phyloP scores from a whole-genome alignment of 2,797 vertebrate species.

The Myotis vivesi region DNA sequence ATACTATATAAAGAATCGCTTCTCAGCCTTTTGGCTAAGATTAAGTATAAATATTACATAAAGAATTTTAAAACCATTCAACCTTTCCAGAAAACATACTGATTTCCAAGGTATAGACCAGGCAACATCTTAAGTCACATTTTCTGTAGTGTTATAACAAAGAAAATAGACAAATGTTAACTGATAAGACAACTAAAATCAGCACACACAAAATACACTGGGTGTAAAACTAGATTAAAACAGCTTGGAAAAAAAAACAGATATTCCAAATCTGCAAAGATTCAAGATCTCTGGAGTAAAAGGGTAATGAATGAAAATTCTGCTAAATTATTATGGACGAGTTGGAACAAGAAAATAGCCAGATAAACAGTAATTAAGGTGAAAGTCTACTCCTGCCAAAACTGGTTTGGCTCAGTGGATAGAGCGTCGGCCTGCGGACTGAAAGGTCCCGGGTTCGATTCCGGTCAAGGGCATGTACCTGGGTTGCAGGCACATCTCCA shows the following conservation, averaged over 20 bases:
- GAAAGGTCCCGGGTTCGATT: too few relatives aligned
- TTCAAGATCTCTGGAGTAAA: neutral
- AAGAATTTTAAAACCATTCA: neutral
- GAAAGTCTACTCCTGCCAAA: neutral
- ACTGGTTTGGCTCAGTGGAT: too few relatives aligned
- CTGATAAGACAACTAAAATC: neutral
- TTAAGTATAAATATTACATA: neutral
- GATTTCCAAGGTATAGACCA: neutral
- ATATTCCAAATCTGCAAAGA: neutral
- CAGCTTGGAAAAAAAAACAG: neutral
- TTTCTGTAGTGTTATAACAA: neutral
- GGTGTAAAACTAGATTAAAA: constrained; percentile 7
- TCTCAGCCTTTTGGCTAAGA: neutral
- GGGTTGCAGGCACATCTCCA: too few relatives aligned
- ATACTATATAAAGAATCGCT: neutral
- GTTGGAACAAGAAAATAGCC: neutral
- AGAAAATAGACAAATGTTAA: neutral
- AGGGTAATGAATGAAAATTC: neutral
- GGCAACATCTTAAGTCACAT: neutral
- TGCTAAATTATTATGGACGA: neutral
- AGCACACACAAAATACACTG: neutral
- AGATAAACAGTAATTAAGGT: neutral
- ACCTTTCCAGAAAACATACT: neutral
- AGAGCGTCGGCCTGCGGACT: too few relatives aligned
- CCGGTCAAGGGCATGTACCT: too few relatives aligned